A percentile compares a stretch with the other conserved stretches of the same genome.
phyloP scores from a whole-genome alignment of 2,113 vertebrate species.

The Oceanodroma tethys region DNA sequence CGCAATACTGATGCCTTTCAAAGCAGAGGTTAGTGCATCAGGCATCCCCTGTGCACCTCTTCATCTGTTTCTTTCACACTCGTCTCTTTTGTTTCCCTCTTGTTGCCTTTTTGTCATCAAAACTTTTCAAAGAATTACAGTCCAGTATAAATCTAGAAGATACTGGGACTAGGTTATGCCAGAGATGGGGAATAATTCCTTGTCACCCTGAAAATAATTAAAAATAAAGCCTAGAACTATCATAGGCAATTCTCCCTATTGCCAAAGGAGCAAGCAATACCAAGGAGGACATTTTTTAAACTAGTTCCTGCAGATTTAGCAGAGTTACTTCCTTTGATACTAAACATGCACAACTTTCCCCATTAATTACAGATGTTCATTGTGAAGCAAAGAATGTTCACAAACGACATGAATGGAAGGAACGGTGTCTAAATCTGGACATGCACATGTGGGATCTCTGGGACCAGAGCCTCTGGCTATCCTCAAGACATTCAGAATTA shows the following conservation, averaged over 20 bases:
- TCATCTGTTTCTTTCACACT: background rate
- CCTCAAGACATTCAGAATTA: background rate
- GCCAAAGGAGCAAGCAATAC: background rate
- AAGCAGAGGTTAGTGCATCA: background rate
- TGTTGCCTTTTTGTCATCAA: background rate
- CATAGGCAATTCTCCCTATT: background rate
- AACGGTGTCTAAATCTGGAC: background rate
- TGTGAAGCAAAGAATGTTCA: background rate
- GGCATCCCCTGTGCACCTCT: rapidly evolving
- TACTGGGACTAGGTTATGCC: background rate
- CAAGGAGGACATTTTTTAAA: background rate
- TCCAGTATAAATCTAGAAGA: background rate
- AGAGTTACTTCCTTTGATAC: background rate
- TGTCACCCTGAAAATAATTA: background rate
- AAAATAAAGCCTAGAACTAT: background rate
- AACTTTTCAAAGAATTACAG: background rate
- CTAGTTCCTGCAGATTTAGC: background rate
- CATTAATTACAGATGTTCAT: background rate
- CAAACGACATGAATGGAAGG: background rate
- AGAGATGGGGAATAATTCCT: background rate
- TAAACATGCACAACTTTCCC: background rate
- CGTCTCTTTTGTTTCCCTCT: background rate
- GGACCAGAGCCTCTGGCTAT: background rate
- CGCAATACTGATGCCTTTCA: rapidly evolving
- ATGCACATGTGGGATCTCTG: background rate